Evolutionary conservation across 2,888 invertebrate species (phyloP), one percentile per base, ranked within the genome.

Genomic region (Xanthostigma xanthostigma): DNA sequence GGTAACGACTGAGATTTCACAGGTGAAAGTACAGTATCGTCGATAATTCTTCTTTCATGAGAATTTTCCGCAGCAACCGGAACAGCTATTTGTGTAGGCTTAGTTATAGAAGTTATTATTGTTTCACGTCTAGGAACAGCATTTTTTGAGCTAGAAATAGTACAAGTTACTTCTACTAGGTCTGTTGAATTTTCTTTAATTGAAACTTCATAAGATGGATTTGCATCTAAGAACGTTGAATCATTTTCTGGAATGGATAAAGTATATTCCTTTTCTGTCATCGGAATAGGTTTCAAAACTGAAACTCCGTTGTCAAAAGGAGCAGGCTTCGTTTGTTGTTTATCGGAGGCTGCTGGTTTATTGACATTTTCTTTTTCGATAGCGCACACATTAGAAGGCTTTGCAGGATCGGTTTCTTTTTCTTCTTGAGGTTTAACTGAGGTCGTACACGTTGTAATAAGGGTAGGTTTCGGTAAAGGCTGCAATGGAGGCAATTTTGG

Each of bases 231-330:
- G 13, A 43, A 43, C 17, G 35, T 48, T 12, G 36, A 65, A 56
- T 71, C 71, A 2, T 71, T 71, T 54, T 73, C 73, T 3, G 73
- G 72, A 56, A 73, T 73, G 0, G 72, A 72, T 27, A 73, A 58
- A 9, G 71, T 68, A 50, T 73, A 73, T 53, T 71, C 71, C 52
- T 72, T 70, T 47, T 70, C 72, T 34, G 73, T 68, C 34, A 69
- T 70, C 39, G 72, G 66, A 62, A 74, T 67, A 17, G 69, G 70
- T 62, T 75, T 61, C 42, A 72, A 70, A 34, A 73, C 66, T 33
- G 69, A 61, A 58, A 70, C 27, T 27, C 27, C 27, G 6, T 27
- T 27, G 27, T 27, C 27, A 27, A 27, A 27, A 27, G 27, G 27
- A 27, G 6, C 27, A 27, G 27, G 27, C 6, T 27, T 27, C 6